A percentile compares a stretch with the other conserved stretches of the same genome.
These are phyloP conservation scores for Trematomus bernacchii DNA, from an alignment of 2,797 vertebrate genomes.

Conservation along the genomic window DNA sequence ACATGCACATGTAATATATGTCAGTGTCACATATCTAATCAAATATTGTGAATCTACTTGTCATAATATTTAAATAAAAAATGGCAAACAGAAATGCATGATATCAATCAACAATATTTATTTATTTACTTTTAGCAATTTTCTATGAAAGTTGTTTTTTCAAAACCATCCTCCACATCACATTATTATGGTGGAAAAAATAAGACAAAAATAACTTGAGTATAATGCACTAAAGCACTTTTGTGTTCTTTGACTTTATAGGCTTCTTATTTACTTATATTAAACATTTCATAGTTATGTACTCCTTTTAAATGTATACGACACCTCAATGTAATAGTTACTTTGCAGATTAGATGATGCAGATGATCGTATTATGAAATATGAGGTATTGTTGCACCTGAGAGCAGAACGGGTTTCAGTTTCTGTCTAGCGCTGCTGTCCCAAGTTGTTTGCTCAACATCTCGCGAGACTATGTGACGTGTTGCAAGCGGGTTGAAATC, in stretches of 20 bases:
- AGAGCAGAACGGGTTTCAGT: constrained; percentile 31
- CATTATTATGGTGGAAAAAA: neutral
- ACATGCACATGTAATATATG: neutral
- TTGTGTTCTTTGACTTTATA: neutral
- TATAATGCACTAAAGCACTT: neutral
- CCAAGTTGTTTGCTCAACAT: neutral
- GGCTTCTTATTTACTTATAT: neutral
- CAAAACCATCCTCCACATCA: neutral
- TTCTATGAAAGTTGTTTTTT: neutral
- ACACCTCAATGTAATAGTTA: neutral
- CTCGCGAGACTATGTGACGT: constrained; percentile 65
- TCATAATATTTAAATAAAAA: neutral
- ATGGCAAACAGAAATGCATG: neutral
- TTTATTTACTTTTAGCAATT: neutral
- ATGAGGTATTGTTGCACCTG: neutral
- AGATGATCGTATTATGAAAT: neutral
- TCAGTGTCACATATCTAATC: neutral
- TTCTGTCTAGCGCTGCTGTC: constrained; percentile 4
- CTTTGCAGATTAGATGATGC: neutral
- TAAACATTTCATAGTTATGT: neutral
- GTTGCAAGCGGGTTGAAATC: constrained; percentile 58
- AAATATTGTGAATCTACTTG: neutral
- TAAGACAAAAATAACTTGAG: neutral
- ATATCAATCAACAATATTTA: neutral
- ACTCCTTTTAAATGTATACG: neutral